Evolutionary conservation across 2,113 vertebrate species (phyloP).

Genomic region (Ailurus styani): DNA sequence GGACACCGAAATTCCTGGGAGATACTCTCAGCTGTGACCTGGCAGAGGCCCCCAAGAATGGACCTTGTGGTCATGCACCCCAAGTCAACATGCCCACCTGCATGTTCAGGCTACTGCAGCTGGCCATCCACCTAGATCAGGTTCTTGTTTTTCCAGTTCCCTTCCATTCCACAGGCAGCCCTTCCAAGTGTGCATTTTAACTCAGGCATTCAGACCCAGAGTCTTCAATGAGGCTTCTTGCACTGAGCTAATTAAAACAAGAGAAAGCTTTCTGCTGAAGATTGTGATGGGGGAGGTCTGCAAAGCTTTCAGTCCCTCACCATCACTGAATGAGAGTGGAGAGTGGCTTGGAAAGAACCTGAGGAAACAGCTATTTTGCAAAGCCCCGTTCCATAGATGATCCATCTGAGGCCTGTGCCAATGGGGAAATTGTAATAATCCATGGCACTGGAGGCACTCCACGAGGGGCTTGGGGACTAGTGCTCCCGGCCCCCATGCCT

Average conservation of each 20-base stretch:
- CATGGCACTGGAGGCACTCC: background rate
- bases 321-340: background rate
- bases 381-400: background rate
- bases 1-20: background rate
- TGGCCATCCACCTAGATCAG: background rate
- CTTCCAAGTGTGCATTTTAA: background rate
- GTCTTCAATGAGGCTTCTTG: constrained; percentile 5
- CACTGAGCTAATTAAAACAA: background rate
- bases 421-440: background rate
- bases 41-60: background rate
- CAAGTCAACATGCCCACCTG: accelerated
- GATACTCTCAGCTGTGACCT: background rate
- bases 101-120: background rate
- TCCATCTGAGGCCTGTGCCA: background rate
- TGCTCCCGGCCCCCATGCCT: background rate
- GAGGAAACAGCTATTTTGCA: background rate
- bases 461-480: background rate
- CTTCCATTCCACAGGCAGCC: background rate
- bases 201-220: background rate
- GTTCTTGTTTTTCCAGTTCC: constrained; percentile 16
- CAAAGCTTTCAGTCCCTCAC: background rate
- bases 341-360: background rate
- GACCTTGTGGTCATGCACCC: accelerated
- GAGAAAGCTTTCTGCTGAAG: background rate
- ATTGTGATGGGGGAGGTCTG: background rate